Evolutionary conservation across 1,140 invertebrate species (phyloP), one percentile per base, ranked within the genome.

Genomic region (Drosophila pachea): DNA sequence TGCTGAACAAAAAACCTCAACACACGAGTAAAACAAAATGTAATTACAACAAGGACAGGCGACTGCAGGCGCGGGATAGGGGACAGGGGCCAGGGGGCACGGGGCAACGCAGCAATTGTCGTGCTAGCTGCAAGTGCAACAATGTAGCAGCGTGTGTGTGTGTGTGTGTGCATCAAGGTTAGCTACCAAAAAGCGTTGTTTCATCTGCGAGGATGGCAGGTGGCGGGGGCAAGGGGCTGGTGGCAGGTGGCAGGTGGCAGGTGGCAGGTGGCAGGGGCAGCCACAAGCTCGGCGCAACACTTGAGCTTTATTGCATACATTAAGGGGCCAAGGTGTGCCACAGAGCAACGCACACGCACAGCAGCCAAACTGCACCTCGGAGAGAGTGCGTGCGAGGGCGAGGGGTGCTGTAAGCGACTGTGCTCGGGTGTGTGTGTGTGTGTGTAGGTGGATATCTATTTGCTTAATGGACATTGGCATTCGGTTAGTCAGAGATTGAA

Each of bases 221-320:
- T 16, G 16, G 50, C n/a, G 3, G 22, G n/a, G n/a, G n/a, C n/a
- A n/a, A n/a, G n/a, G n/a, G n/a, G n/a, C n/a, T n/a, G n/a, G 22
- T 38, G 16, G 62, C 29, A 40, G 29, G 47, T 36, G 50, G 38
- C 38, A 45, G 54, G 38, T 16, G 16, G 50, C n/a, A 22, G 22
- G 22, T 38, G 16, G 62, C 29, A 40, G 29, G 47, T 36, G 50
- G 38, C 38, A 45, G n/a, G 16, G 32, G 49, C 22, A 16, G 59
- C 60, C 50, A 58, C 64, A 68, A 49, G 65, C 60, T 78, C 69
- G 22, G 36, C 54, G 73, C 81, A 72, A 77, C 82, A 86, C 81
- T 84, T 84, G 74, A 84, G 81, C 81, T 84, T 84, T 84, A 84
- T 84, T 86, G 81, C 81, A 84, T 84, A 84, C 81, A 84, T 84